phyloP scores from a whole-genome alignment of 2,888 invertebrate genomes.

The Microplitis manilae region DNA sequence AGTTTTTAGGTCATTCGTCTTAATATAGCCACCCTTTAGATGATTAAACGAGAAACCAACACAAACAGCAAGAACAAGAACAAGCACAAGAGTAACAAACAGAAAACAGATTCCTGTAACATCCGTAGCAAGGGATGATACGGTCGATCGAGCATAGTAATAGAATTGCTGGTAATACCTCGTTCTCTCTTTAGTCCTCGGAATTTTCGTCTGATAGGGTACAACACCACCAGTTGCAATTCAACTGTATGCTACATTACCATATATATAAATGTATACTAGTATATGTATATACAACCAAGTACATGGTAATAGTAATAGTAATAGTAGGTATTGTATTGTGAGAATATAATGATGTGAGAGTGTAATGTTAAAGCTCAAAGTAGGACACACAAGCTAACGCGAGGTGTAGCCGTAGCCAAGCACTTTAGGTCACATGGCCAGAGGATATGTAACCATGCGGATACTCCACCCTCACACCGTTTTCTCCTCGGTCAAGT shows the following conservation, averaged over 20 bases:
- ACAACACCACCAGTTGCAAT: slow-evolving; percentile 40
- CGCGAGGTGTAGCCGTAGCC: slow-evolving; percentile 48
- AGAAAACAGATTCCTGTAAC: not conserved
- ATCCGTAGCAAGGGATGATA: slow-evolving; percentile 1
- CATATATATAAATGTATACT: no score
- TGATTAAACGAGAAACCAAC: slow-evolving; percentile 16
- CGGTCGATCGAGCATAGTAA: slow-evolving; percentile 35
- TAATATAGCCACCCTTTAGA: slow-evolving; percentile 26
- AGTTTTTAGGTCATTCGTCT: slow-evolving; percentile 29
- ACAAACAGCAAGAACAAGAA: not conserved
- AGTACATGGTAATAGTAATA: not conserved
- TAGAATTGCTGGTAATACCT: slow-evolving; percentile 2
- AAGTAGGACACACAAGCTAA: slow-evolving; percentile 46
- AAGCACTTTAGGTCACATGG: slow-evolving; percentile 52
- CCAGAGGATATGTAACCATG: slow-evolving; percentile 43
- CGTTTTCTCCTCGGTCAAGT: slow-evolving; percentile 15
- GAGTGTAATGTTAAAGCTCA: slow-evolving; percentile 43
- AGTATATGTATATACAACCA: not conserved
- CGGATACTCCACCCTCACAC: slow-evolving; percentile 48
- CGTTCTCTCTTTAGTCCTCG: no score
- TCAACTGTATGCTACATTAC: slow-evolving; percentile 18
- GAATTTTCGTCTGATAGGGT: slow-evolving; percentile 6
- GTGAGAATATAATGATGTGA: slow-evolving; percentile 1
- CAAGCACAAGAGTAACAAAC: not conserved
- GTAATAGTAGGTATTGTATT: not conserved